phyloP scores from a whole-genome alignment of 2,797 vertebrate species.

The Vultur gryphus region DNA sequence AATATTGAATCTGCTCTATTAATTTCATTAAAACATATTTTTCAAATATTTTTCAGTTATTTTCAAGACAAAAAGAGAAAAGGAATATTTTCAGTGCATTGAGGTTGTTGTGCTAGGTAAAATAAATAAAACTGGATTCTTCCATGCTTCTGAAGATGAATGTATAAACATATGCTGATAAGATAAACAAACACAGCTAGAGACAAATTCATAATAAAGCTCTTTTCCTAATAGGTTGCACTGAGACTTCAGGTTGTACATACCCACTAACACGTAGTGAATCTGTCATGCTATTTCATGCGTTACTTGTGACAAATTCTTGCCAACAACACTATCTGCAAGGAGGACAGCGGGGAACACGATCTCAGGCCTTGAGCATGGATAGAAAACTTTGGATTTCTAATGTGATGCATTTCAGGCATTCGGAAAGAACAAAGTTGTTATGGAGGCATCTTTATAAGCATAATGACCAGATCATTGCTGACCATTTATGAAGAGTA shows the following conservation, averaged over 20 bases:
- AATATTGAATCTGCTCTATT: not conserved
- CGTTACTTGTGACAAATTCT: not conserved
- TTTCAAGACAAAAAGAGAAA: not conserved
- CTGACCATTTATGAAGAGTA: not conserved
- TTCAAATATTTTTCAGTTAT: not conserved
- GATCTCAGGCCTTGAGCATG: not conserved
- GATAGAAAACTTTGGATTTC: not conserved
- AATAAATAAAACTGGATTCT: not conserved
- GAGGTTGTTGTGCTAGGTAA: not conserved
- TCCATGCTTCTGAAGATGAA: not conserved
- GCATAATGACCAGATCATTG: not conserved
- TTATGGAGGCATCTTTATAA: not conserved
- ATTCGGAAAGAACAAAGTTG: not conserved
- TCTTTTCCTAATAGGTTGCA: not conserved
- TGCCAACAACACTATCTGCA: not conserved
- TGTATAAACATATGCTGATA: not conserved
- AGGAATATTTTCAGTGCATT: not conserved
- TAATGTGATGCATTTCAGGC: not conserved
- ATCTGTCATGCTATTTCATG: not conserved
- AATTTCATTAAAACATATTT: not conserved
- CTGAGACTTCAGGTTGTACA: not conserved
- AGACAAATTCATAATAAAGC: not conserved
- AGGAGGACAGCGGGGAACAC: not conserved
- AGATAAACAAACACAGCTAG: not conserved
- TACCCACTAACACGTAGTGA: fast-evolving